Percentiles rank a stretch among this genome's conserved stretches.
These are phyloP conservation scores for Mixornis gularis DNA, from an alignment of 2,113 vertebrate species.

Conservation along the genomic window DNA sequence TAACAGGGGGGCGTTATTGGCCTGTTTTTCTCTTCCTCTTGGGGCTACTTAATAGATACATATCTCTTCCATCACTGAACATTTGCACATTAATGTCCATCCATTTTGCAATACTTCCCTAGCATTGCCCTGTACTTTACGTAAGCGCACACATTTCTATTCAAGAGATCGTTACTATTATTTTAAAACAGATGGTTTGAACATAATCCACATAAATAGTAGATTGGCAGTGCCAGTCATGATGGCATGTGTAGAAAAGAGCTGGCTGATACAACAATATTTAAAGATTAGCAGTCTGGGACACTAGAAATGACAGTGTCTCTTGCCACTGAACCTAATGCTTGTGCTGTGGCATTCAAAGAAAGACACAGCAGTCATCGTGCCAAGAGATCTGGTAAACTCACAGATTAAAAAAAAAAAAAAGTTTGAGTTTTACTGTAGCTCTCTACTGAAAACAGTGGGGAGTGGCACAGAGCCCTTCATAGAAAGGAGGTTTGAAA, in stretches of 20 bases:
- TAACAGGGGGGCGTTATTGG: not conserved
- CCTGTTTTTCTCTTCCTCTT: not conserved
- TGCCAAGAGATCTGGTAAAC: conserved; percentile 30
- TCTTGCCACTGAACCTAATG: conserved; percentile 54
- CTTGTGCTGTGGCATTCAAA: conserved; percentile 24
- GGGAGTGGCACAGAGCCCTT: not conserved
- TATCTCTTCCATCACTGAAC: not conserved
- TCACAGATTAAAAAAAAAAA: not conserved
- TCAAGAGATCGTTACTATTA: conserved; percentile 65
- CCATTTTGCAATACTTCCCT: not conserved
- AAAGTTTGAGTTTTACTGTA: not conserved
- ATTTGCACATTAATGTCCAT: conserved; percentile 10
- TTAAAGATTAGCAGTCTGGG: conserved; percentile 66
- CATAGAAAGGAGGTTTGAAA: not conserved
- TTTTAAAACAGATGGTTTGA: conserved; percentile 69
- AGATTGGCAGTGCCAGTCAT: conserved; percentile 68
- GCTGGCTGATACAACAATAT: conserved; percentile 59
- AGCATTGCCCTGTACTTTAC: conserved; percentile 12
- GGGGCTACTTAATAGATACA: not conserved
- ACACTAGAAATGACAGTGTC: conserved; percentile 57
- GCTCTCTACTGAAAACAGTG: not conserved
- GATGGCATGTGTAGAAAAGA: conserved; percentile 64
- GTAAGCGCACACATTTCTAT: conserved; percentile 50
- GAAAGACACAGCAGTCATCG: conserved; percentile 20
- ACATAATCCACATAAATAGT: conserved; percentile 70